phyloP scores from a whole-genome alignment of 2,888 invertebrate genomes.

The Rhaphigaster nebulosa region DNA sequence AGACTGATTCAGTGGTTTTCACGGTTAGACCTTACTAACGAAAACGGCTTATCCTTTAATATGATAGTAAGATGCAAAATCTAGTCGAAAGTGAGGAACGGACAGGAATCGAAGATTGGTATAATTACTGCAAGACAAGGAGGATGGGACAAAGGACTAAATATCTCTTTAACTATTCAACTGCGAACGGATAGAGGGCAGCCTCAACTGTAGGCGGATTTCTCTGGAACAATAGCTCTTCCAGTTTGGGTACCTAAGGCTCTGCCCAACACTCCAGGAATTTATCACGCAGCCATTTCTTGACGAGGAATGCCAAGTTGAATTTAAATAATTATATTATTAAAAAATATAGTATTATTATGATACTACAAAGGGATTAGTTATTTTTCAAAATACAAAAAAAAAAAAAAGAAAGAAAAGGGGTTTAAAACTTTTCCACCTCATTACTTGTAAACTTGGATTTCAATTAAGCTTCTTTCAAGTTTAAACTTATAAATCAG shows the following conservation, averaged over 20 bases:
- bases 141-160: not conserved
- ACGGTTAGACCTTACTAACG: too few species aligned
- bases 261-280: not conserved
- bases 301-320: too few species aligned
- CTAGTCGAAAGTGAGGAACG: not conserved
- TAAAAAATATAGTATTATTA: too few species aligned
- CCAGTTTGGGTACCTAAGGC: not conserved
- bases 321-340: too few species aligned
- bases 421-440: not conserved
- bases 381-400: too few species aligned
- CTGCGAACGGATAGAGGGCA: not conserved
- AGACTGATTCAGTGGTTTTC: too few species aligned
- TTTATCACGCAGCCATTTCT: not conserved
- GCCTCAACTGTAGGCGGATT: not conserved
- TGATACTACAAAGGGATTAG: too few species aligned
- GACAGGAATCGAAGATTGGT: not conserved
- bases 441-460: not conserved
- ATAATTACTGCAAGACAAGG: not conserved
- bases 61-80: too few species aligned
- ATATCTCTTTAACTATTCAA: constrained; percentile 30
- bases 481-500: not conserved
- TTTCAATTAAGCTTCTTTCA: not conserved
- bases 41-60: too few species aligned
- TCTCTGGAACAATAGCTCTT: not conserved
- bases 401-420: too few species aligned